Percentiles rank a stretch among this genome's conserved stretches.
Conservation (phyloP, 2,888 invertebrate genomes). For the Diploptera punctata region DNA sequence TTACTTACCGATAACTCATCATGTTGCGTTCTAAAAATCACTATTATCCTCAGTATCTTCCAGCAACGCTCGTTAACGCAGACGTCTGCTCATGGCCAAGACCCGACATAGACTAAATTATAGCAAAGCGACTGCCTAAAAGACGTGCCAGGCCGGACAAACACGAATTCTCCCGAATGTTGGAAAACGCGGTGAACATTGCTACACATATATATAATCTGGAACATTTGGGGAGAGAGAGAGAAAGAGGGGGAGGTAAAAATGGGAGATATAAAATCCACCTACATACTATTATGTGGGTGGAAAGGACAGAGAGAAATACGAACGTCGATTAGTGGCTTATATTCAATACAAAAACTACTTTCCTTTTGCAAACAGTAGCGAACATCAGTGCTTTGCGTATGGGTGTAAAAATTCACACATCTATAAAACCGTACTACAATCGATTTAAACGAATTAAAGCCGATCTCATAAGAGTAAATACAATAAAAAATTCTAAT, state of each 20-base stretch:
- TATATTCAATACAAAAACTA: not conserved
- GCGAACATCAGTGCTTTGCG: not conserved
- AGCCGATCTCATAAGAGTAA: no score
- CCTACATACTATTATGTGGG: not conserved
- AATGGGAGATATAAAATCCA: not conserved
- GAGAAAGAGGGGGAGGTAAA: not conserved
- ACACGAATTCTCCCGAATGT: slow-evolving; percentile 12
- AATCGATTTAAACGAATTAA: no score
- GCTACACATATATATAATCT: not conserved
- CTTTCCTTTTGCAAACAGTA: not conserved
- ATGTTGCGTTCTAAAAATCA: not conserved
- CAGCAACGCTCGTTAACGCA: not conserved
- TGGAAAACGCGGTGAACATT: slow-evolving; percentile 1
- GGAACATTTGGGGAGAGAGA: not conserved
- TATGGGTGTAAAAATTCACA: not conserved
- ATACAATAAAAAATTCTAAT: no score
- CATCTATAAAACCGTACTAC: no score
- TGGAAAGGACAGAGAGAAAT: not conserved
- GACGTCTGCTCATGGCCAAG: not conserved
- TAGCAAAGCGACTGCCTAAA: not conserved
- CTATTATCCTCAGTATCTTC: no score
- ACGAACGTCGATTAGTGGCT: not conserved
- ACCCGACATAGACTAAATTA: not conserved
- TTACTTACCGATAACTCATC: not conserved
- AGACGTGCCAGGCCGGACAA: slow-evolving; percentile 3